A percentile compares a stretch with the other conserved stretches of the same genome.
These are phyloP conservation scores for Phalacrocorax carbo DNA, from an alignment of 2,113 vertebrate genomes.

Conservation along the genomic window DNA sequence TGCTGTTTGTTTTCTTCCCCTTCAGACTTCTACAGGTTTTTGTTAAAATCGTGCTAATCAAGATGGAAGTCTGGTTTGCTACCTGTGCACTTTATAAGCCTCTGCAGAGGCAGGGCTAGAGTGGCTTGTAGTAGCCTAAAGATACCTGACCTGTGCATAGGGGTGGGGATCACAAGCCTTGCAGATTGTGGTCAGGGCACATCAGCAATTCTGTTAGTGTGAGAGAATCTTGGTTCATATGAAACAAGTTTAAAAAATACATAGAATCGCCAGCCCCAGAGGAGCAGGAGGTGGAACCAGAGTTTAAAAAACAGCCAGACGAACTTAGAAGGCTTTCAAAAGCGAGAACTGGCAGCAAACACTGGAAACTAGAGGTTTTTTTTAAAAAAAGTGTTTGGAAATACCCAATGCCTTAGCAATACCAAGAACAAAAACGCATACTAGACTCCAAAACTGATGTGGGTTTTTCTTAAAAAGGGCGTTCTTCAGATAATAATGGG, in stretches of 20 bases:
- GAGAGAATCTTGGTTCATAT: not conserved
- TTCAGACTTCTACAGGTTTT: not conserved
- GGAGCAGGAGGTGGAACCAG: not conserved
- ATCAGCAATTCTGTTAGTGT: accelerated
- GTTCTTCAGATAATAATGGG: not conserved
- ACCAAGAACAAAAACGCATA: not conserved
- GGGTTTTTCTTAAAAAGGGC: not conserved
- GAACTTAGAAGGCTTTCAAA: not conserved
- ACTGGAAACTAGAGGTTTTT: not conserved
- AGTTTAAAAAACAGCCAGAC: not conserved
- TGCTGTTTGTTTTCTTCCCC: not conserved
- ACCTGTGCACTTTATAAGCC: accelerated
- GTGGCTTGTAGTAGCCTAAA: accelerated
- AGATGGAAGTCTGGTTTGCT: not conserved
- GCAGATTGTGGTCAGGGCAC: not conserved
- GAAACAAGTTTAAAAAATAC: not conserved
- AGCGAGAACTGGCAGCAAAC: not conserved
- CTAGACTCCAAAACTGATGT: not conserved
- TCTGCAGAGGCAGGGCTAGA: not conserved
- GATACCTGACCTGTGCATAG: not conserved
- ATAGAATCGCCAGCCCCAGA: not conserved
- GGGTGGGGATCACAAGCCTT: not conserved
- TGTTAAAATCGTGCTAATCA: accelerated
- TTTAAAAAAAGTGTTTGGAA: not conserved
- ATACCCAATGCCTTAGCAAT: not conserved